Evolutionary conservation across 2,113 vertebrate species (phyloP), one percentile per base, ranked within the genome.

Genomic region (Phyllostomus discolor): DNA sequence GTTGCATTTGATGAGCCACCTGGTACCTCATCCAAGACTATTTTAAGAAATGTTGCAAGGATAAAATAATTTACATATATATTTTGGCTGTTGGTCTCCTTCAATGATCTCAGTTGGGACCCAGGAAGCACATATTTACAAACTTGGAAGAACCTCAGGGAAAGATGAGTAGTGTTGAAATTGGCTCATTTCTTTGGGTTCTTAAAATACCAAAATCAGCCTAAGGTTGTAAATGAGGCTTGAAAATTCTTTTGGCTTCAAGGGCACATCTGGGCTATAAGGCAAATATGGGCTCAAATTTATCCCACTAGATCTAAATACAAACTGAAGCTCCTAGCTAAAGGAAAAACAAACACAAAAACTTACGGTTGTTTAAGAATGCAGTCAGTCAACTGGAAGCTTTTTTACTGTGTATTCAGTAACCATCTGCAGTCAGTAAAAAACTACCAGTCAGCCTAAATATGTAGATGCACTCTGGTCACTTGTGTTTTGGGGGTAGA

Each of bases 351-450:
- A 28, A 76, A 76, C 43, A n/a, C 52, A 31, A 48, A 76, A 11
- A 24, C 16, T 89, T 83, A 91, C n/a, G 26, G 31, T 81, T 94
- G 90, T 57, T 94, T 89, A 90, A 96, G 59, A 90, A 94, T 50
- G 22, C 62, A 41, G 76, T 54, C 35, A 80, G 20, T 91, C 75
- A 92, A 94, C 20, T 50, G 20, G 31, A 85, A 94, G 48, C 3
- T 48, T 90, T 92, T 95, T 97, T 90, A 95, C 88, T 95, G 10
- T 76, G 50, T 62, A 83, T 15, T 95, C 26, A 76, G 84, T 81
- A 92, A 76, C 92, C 94, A 97, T 90, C 92, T 98, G 95, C 81
- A 97, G 90, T 90, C 96, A 94, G 96, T 97, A 96, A 97, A 96
- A 67, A 41, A 26, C 22, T 41, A 90, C 43, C n/a, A 59, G 43